These are phyloP conservation scores for Anneissia japonica DNA, from an alignment of 35 echinoderm and acorn worm species.

Conservation along the genomic window DNA sequence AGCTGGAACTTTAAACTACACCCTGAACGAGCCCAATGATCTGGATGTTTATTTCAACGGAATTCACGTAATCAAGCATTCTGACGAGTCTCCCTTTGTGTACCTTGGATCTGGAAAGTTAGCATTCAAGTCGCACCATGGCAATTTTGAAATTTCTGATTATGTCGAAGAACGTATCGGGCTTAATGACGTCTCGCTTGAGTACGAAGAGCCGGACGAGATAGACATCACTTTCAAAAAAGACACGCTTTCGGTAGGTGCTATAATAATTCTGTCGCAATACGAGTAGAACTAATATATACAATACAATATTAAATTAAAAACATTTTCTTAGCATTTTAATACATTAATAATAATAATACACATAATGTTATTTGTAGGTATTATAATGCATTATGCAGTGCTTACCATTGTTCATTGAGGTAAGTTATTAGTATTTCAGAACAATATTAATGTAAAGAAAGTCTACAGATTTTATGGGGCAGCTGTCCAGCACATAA, in stretches of 20 bases:
- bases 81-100: slow-evolving; percentile 49
- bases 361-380: no score
- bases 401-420: no score
- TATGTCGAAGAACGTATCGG: slow-evolving; percentile 54
- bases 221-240: neutral
- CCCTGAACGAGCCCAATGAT: neutral
- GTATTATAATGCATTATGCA: no score
- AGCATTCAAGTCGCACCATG: slow-evolving; percentile 22
- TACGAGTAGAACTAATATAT: no score
- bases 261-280: no score
- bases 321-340: no score
- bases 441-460: no score
- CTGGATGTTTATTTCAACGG: neutral
- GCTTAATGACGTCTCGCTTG: slow-evolving; percentile 29
- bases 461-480: no score
- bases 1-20: neutral
- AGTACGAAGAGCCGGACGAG: neutral
- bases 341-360: no score
- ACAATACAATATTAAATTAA: no score
- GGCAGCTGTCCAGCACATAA: no score
- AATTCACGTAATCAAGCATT: slow-evolving; percentile 50
- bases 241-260: neutral
- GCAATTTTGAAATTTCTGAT: slow-evolving; percentile 73
- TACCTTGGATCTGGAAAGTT: slow-evolving; percentile 45
- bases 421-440: no score